Evolutionary conservation across 2,888 invertebrate species (phyloP).

Genomic region (Schrankia costaestrigalis): DNA sequence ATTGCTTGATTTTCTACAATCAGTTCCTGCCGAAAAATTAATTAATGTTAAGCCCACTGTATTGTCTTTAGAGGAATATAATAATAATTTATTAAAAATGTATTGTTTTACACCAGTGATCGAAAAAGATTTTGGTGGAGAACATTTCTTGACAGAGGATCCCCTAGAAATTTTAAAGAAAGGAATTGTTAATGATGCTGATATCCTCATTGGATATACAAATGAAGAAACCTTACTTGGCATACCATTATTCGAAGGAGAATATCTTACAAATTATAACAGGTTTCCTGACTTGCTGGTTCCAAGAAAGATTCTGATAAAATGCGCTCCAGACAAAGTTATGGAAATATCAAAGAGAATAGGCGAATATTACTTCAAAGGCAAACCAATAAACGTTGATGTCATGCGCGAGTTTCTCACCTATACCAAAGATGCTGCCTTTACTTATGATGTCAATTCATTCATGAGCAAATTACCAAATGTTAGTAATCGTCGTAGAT

Average conservation of each 20-base stretch:
- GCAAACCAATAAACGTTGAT: constrained; percentile 4
- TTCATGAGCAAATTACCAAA: constrained; percentile 17
- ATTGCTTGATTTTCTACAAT: constrained; percentile 10
- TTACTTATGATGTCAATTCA: constrained; percentile 3
- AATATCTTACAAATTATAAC: constrained; percentile 1
- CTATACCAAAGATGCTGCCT: not conserved
- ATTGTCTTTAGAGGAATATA: constrained; percentile 3
- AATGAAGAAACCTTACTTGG: constrained; percentile 47
- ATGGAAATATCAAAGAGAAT: constrained; percentile 7
- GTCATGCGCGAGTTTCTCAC: constrained; percentile 4
- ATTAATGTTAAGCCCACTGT: constrained; percentile 7
- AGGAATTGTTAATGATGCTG: constrained; percentile 6
- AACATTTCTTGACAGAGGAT: constrained; percentile 12
- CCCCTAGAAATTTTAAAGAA: not conserved
- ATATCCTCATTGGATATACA: constrained; percentile 11
- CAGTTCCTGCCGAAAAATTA: constrained; percentile 7
- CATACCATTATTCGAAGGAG: not conserved
- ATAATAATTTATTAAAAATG: constrained; percentile 9
- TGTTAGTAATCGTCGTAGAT: constrained; percentile 13
- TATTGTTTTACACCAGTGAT: constrained; percentile 8
- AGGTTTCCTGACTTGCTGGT: constrained; percentile 11
- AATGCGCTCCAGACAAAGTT: constrained; percentile 6
- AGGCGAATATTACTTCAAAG: constrained; percentile 8
- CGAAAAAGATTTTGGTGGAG: constrained; percentile 14
- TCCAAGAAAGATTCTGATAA: constrained; percentile 10